phyloP scores from a whole-genome alignment of 2,797 vertebrate species.

The Acanthiza pusilla region DNA sequence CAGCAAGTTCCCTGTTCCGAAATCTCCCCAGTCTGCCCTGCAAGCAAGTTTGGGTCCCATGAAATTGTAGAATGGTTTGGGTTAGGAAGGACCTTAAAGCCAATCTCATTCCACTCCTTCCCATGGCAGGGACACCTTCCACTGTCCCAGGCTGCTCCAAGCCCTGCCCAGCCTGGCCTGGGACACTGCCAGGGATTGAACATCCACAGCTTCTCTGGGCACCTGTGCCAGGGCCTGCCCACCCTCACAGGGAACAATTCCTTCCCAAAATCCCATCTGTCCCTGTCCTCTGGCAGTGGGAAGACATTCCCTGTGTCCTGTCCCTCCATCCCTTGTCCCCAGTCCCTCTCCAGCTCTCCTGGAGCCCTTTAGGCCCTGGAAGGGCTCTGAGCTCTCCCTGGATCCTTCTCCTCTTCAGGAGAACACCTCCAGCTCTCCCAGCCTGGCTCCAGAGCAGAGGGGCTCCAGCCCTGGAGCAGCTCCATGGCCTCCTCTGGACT shows the following conservation, averaged over 20 bases:
- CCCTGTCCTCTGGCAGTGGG: neutral
- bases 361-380: neutral
- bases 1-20: neutral
- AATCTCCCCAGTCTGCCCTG: neutral
- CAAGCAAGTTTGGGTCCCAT: neutral
- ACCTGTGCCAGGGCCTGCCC: neutral
- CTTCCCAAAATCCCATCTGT: fast-evolving
- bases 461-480: neutral
- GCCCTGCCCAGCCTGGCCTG: neutral
- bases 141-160: fast-evolving
- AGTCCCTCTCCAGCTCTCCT: neutral
- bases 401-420: neutral
- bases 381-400: neutral
- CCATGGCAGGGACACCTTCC: neutral
- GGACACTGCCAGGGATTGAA: neutral
- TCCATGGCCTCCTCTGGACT: neutral
- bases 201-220: neutral
- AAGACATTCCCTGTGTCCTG: neutral
- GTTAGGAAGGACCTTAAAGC: neutral
- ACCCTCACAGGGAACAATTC: fast-evolving
- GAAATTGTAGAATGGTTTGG: neutral
- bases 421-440: neutral
- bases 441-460: neutral
- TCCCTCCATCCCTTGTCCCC: neutral
- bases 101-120: neutral